Conservation (phyloP, 2,113 vertebrate genomes). For the Brienomyrus longianalis region DNA sequence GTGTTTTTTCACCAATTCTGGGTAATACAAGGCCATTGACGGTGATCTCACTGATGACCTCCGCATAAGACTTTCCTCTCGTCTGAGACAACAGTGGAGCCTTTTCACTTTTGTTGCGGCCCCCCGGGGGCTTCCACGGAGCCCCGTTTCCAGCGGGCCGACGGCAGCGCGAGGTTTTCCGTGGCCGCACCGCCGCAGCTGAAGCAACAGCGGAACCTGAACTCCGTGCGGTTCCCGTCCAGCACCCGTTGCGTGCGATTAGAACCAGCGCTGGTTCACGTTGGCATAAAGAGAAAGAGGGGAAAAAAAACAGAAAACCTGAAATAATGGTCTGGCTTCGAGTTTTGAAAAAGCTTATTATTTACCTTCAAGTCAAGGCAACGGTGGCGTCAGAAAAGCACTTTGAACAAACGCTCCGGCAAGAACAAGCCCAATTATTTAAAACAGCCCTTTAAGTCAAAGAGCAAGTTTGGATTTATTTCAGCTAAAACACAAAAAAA, state of each 20-base stretch:
- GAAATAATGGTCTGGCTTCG: constrained; percentile 19
- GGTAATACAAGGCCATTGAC: constrained; percentile 9
- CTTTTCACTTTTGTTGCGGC: not conserved
- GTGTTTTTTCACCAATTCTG: not conserved
- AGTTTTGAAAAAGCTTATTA: not conserved
- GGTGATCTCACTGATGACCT: constrained; percentile 9
- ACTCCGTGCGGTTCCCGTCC: constrained; percentile 52
- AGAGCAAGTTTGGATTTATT: constrained; percentile 52
- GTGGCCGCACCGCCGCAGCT: constrained; percentile 38
- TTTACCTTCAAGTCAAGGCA: constrained; percentile 31
- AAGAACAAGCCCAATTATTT: constrained; percentile 51
- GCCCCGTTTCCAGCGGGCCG: constrained; percentile 23
- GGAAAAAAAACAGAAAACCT: constrained; percentile 18
- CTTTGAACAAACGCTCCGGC: constrained; percentile 27
- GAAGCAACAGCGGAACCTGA: constrained; percentile 49
- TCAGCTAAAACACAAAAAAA: constrained; percentile 55
- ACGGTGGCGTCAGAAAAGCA: constrained; percentile 32
- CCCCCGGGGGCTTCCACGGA: constrained; percentile 22
- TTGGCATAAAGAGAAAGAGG: constrained; percentile 6
- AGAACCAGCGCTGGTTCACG: constrained; percentile 41
- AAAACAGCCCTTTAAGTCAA: constrained; percentile 59
- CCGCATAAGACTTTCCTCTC: not conserved
- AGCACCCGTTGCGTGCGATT: constrained; percentile 60
- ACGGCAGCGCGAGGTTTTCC: constrained; percentile 29
- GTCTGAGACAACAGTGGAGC: constrained; percentile 27